Evolutionary conservation across 2,888 invertebrate species (phyloP), one percentile per base, ranked within the genome.

Genomic region (Drosophila nr. fundita): DNA sequence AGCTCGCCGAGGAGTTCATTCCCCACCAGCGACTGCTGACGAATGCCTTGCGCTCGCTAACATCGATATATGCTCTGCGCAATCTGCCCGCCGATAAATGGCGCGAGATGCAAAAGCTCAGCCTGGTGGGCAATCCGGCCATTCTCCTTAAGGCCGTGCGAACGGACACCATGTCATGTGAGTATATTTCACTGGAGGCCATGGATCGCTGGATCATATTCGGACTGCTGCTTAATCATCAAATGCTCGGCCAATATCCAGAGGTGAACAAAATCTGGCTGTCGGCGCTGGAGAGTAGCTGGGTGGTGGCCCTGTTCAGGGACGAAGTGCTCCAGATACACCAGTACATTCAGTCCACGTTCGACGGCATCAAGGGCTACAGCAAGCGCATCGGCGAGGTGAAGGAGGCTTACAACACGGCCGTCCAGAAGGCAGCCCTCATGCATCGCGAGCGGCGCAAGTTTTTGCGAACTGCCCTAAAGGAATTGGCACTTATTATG

Each of bases 131-230:
- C 34, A 98, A 98, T 93, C 99, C 99, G 1, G 96, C 97, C n/a
- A 97, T 98, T 90, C 95, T 99, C 62, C 94, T 99, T 27, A 99
- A 98, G 92, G 98, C 99, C 6, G 97, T 98, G 0, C 96, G 97
- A 85, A 98, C 98, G 0, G 99, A 99, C 85, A 97, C 97, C 29
- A 98, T 99, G 95, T 99, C 99, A 3, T 99, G 99, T 93, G 99
- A 99, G 94, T 99, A 97, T 93, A 94, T 99, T 58, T 99, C 99
- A 1, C 93, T 99, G 70, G 99, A 99, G 91, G 95, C 96, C 45
- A 96, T 99, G 95, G 99, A 99, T 91, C 95, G 98, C 89, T 99
- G 99, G 99, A 97, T 99, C 32, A 97, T 99, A 83, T 97, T 99
- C 93, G 99, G 99, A 0, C 96, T 98, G 90, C 95, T 98, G 77